Percentiles rank a stretch among this genome's conserved stretches.
Conservation (phyloP, 1,140 invertebrate species). For the Batillaria attramentaria region DNA sequence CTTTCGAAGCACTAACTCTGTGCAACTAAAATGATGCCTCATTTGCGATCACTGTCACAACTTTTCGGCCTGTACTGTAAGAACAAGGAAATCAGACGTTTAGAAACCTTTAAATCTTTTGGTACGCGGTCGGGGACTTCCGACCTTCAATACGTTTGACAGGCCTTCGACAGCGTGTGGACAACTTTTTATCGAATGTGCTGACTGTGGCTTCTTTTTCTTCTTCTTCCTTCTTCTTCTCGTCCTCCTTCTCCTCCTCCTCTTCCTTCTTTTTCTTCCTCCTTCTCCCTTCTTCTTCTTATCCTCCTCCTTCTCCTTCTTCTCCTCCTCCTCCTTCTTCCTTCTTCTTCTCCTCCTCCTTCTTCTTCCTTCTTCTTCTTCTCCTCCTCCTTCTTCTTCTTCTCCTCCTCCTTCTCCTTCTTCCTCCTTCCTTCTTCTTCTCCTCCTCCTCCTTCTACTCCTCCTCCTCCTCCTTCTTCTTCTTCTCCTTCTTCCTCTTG, state of each 20-base stretch:
- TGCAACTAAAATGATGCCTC: too few species aligned
- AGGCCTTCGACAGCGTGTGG: too few species aligned
- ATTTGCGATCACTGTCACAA: too few species aligned
- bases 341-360: neutral
- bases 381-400: neutral
- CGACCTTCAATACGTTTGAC: too few species aligned
- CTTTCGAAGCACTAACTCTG: too few species aligned
- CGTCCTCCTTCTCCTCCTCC: neutral
- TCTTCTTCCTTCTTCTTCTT: neutral
- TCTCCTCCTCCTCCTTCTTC: neutral
- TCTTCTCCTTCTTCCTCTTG: neutral
- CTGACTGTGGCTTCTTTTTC: too few species aligned
- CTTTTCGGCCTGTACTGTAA: too few species aligned
- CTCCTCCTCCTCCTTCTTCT: neutral
- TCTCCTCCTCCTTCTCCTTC: neutral
- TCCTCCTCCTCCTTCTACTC: neutral
- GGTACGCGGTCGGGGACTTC: too few species aligned
- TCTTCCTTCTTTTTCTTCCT: slow-evolving; percentile 1
- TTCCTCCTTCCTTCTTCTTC: neutral
- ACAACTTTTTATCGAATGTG: too few species aligned
- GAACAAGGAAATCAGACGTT: too few species aligned
- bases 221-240: neutral
- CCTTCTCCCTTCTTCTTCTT: neutral
- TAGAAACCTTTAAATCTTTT: too few species aligned
- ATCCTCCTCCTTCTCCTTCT: neutral